These are phyloP conservation scores for Pangasius macronema DNA, from an alignment of 2,797 vertebrate species.

Conservation along the genomic window DNA sequence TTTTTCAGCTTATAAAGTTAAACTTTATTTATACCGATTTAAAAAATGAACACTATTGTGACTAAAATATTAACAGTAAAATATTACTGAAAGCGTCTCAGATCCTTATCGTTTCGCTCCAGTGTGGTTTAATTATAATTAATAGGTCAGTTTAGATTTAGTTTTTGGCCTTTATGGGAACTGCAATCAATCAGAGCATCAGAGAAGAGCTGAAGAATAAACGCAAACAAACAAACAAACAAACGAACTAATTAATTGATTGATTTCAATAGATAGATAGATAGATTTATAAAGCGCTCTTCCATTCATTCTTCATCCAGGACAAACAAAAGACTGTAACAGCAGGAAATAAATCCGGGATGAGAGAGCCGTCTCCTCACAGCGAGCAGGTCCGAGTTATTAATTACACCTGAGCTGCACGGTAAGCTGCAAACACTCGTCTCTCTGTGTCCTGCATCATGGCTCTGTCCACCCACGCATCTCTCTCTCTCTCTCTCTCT, in stretches of 20 bases:
- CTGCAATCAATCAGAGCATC: background rate
- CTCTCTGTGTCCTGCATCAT: slow-evolving; percentile 33
- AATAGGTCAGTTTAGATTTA: background rate
- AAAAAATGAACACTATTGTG: no score
- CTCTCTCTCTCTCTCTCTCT: background rate
- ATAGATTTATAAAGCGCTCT: background rate
- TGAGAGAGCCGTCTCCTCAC: background rate
- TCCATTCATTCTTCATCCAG: background rate
- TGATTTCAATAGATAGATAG: no score
- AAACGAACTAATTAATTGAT: background rate
- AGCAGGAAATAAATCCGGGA: background rate
- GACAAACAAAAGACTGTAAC: background rate
- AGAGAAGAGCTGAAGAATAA: background rate
- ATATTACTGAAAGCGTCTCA: background rate
- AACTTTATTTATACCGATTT: background rate
- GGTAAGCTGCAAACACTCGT: slow-evolving; percentile 24
- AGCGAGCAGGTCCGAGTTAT: slow-evolving; percentile 11
- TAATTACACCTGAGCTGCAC: slow-evolving; percentile 35
- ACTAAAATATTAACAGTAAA: no score
- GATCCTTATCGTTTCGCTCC: background rate
- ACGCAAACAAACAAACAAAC: background rate
- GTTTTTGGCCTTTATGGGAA: background rate
- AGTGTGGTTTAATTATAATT: background rate
- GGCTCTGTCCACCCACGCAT: slow-evolving; percentile 27
- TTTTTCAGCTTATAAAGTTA: background rate